phyloP scores from a whole-genome alignment of 1,140 invertebrate species.

The Notospermus geniculatus region DNA sequence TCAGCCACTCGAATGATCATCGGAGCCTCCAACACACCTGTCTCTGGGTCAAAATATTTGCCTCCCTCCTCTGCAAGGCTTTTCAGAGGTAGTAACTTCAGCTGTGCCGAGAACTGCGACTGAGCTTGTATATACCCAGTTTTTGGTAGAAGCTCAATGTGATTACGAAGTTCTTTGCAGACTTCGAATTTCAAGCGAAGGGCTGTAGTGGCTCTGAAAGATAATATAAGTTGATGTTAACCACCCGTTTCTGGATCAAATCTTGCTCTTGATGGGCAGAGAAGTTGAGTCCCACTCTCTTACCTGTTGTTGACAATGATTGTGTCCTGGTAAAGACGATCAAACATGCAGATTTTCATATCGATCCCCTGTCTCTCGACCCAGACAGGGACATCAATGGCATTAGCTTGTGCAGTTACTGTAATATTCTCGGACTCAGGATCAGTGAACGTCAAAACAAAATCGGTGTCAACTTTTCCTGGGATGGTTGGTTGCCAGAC shows the following conservation, averaged over 20 bases:
- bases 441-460: slow-evolving; percentile 45
- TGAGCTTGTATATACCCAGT: slow-evolving; percentile 57
- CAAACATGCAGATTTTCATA: slow-evolving; percentile 55
- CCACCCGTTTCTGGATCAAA: too few relatives aligned
- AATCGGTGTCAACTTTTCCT: slow-evolving; percentile 47
- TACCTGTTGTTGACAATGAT: slow-evolving; percentile 54
- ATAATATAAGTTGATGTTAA: slow-evolving; percentile 14
- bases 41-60: slow-evolving; percentile 53
- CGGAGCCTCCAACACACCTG: slow-evolving; percentile 52
- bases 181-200: slow-evolving; percentile 53
- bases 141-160: slow-evolving; percentile 54
- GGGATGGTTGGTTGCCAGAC: slow-evolving; percentile 52
- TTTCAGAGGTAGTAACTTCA: slow-evolving; percentile 53
- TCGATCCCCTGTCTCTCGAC: slow-evolving; percentile 51
- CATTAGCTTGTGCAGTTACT: slow-evolving; percentile 40
- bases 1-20: slow-evolving; percentile 52
- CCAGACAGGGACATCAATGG: slow-evolving; percentile 57
- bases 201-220: slow-evolving; percentile 49
- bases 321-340: slow-evolving; percentile 56
- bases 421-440: slow-evolving; percentile 45
- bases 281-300: not conserved
- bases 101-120: slow-evolving; percentile 53
- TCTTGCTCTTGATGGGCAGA: too few relatives aligned
- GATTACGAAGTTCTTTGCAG: slow-evolving; percentile 47
- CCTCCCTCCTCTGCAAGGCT: slow-evolving; percentile 45